Evolutionary conservation across 2,113 vertebrate genomes (phyloP).

Genomic region (Sus scrofa): T2T-Sscrofa CM000820.6:2467501-2468000

Average conservation of each 20-base stretch:
- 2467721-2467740: background rate
- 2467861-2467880: background rate
- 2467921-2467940: conserved; percentile 12
- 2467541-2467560: conserved; percentile 26
- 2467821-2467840: conserved; percentile 22
- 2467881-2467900: background rate
- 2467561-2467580: background rate
- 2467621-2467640: background rate
- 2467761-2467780: conserved; percentile 18
- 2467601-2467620: background rate
- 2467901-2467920: background rate
- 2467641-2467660: background rate
- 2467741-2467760: background rate
- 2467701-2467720: background rate
- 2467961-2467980: background rate
- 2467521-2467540: background rate
- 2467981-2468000: background rate
- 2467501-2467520: background rate
- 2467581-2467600: background rate
- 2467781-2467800: background rate
- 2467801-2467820: background rate
- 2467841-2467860: conserved; percentile 32
- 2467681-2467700: background rate
- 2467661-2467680: background rate
- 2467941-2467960: background rate